Percentiles rank a stretch among this genome's conserved stretches.
Evolutionary conservation across 2,888 invertebrate genomes (phyloP).

Genomic region (Synergus umbraculus): DNA sequence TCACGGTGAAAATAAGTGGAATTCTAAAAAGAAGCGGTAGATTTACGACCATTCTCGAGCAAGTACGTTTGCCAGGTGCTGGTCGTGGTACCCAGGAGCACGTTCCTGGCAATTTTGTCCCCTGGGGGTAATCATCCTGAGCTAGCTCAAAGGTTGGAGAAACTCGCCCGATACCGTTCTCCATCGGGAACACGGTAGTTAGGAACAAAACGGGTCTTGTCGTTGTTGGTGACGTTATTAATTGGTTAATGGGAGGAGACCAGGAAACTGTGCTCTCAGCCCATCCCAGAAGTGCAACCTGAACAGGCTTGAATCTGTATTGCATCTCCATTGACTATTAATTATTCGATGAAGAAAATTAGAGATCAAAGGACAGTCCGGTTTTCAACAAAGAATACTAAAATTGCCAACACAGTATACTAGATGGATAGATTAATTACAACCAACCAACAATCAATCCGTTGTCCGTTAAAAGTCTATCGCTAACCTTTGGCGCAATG

Average conservation of each 20-base stretch:
- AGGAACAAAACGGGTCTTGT: conserved; percentile 60
- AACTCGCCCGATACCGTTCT: conserved; percentile 67
- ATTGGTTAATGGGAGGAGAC: conserved; percentile 67
- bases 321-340: not conserved
- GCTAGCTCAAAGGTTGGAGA: conserved; percentile 61
- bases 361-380: conserved; percentile 63
- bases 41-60: conserved; percentile 52
- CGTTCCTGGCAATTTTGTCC: conserved; percentile 55
- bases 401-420: too few relatives aligned
- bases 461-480: conserved; percentile 62
- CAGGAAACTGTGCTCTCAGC: conserved; percentile 23
- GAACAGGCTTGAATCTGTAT: not conserved
- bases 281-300: not conserved
- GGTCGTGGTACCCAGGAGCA: conserved; percentile 51
- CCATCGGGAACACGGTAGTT: conserved; percentile 60
- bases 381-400: conserved; percentile 36
- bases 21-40: conserved; percentile 54
- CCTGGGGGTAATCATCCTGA: conserved; percentile 52
- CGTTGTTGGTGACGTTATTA: conserved; percentile 70
- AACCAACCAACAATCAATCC: conserved; percentile 67
- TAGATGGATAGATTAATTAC: conserved; percentile 70
- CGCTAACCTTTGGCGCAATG: conserved; percentile 54
- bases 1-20: conserved; percentile 49
- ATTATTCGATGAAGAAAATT: conserved; percentile 37
- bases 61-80: conserved; percentile 56